A percentile compares a stretch with the other conserved stretches of the same genome.
phyloP scores from a whole-genome alignment of 2,797 vertebrate genomes.

The Sebastes umbrosus region DNA sequence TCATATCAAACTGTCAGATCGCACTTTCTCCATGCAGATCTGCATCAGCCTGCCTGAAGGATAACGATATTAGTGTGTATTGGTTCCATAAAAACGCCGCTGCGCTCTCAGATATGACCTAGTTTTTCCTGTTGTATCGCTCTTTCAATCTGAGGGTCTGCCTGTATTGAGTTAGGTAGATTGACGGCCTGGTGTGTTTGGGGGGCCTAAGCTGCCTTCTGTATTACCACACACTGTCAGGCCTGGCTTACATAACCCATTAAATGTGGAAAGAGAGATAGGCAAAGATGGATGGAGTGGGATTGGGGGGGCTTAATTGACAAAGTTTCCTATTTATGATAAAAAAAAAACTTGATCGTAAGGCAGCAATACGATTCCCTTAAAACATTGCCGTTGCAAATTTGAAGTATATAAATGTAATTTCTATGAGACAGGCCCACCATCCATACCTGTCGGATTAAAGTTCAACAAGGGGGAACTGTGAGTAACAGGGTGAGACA shows the following conservation, averaged over 20 bases:
- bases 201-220: slow-evolving; percentile 33
- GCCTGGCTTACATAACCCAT: slow-evolving; percentile 45
- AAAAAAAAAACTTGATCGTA: neutral
- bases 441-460: neutral
- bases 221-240: slow-evolving; percentile 60
- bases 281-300: neutral
- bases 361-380: neutral
- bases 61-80: slow-evolving; percentile 50
- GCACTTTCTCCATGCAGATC: slow-evolving; percentile 24
- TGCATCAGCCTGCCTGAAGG: slow-evolving; percentile 21
- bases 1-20: slow-evolving; percentile 51
- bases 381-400: neutral
- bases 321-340: neutral
- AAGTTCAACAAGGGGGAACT: neutral
- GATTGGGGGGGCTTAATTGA: neutral
- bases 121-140: slow-evolving; percentile 48
- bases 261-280: slow-evolving; percentile 13
- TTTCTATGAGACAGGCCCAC: neutral
- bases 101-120: slow-evolving; percentile 46
- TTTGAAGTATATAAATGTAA: neutral
- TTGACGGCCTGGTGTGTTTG: slow-evolving; percentile 33
- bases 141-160: slow-evolving; percentile 41
- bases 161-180: slow-evolving; percentile 68
- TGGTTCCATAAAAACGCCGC: slow-evolving; percentile 47
- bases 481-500: neutral